A percentile compares a stretch with the other conserved stretches of the same genome.
Evolutionary conservation across 2,113 vertebrate genomes (phyloP).

Genomic region (Antigone vipio): DNA sequence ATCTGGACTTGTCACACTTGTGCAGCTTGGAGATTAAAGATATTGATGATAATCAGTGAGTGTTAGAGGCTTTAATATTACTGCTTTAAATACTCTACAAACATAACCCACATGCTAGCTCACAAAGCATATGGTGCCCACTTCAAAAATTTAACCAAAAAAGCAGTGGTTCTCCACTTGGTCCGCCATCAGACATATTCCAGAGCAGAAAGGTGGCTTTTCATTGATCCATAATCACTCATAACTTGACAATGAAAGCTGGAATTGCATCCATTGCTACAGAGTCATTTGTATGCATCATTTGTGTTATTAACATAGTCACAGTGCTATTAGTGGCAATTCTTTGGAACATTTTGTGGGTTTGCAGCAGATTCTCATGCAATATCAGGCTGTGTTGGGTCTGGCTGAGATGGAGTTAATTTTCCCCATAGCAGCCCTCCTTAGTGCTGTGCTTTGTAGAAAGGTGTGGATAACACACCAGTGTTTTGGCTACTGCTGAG

Average conservation of each 20-base stretch:
- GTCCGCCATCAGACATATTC: background rate
- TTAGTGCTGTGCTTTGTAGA: no score
- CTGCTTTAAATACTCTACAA: background rate
- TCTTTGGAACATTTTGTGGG: background rate
- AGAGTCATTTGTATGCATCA: accelerated
- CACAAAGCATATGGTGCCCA: background rate
- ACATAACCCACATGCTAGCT: background rate
- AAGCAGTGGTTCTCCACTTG: background rate
- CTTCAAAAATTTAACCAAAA: background rate
- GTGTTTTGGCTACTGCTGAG: no score
- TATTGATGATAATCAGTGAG: background rate
- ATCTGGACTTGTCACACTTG: background rate
- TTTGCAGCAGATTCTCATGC: background rate
- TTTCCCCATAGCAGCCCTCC: no score
- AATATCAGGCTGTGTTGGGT: background rate
- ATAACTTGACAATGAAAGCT: background rate
- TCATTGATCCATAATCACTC: background rate
- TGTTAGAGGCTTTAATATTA: background rate
- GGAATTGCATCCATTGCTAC: background rate
- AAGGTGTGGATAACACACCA: no score
- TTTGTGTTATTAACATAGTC: background rate
- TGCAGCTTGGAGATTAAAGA: background rate
- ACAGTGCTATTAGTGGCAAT: background rate
- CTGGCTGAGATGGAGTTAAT: no score
- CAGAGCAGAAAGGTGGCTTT: background rate